Evolutionary conservation across 2,888 invertebrate genomes (phyloP), one percentile per base, ranked within the genome.

Genomic region (Lasioglossum oenotherae): DNA sequence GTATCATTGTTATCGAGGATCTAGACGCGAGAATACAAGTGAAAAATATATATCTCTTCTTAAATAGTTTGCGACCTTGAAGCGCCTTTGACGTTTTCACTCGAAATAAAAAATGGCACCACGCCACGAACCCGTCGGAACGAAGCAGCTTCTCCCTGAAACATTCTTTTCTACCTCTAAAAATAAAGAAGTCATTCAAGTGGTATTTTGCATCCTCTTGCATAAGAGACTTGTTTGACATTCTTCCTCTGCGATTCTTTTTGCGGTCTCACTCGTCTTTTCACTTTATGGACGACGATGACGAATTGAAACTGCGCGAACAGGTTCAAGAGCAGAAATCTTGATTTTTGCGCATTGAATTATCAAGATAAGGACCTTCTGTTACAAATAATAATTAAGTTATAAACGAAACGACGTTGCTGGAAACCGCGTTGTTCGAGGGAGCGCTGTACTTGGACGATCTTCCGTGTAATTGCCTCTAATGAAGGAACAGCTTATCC

Each of bases 151-250:
- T 64, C 64, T 64, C 64, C 19, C 35, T 3, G 35, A 31, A 67
- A 35, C 67, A 67, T 35, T 67, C 67, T 67, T 35, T 67, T 35
- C 67, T 23, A 38, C 19, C 19, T 67, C 67, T 64, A 64, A 64
- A 64, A 64, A 64, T 64, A 64, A 64, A 64, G 19, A 31, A 64
- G 64, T 31, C 31, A 31, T 64, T 64, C 31, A 64, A 64, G 16
- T 64, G 64, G 31, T 64, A 64, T 64, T 80, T 74, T 64, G 38
- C 60, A 72, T 57, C 46, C 57, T 78, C 31, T 57, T 57, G 57
- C 57, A n/a, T 57, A 57, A 57, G n/a, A 57, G n/a, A n/a, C n/a
- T 57, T n/a, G 57, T n/a, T 57, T n/a, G n/a, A 12, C n/a, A n/a
- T 57, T 57, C n/a, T 53, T 10, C 4, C 6, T 1, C 53, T n/a